Evolutionary conservation across 2,797 vertebrate species (phyloP), one percentile per base, ranked within the genome.

Genomic region (Aulostomus chinensis): DNA sequence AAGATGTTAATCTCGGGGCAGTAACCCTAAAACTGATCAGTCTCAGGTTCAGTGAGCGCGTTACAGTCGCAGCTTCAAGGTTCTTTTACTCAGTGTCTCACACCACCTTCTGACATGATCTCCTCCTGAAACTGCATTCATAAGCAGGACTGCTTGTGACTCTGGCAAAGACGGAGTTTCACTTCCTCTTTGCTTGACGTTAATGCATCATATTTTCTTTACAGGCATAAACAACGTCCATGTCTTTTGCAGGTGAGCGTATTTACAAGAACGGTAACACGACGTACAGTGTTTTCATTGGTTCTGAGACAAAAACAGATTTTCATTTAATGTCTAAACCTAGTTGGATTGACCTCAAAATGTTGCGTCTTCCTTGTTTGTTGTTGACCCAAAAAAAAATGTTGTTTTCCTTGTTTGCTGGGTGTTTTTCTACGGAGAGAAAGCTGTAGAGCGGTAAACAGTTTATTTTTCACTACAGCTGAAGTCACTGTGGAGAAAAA

Each of bases 1-100:
- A 81, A 62, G 68, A 82, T 73, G 60, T 50, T 86, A 76, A 86
- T 88, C 83, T 79, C 15, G 35, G 50, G 30, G 50, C n/a, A 42
- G 39, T 54, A 73, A 64, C 68, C 28, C 26, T 12, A 59, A 54
- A 64, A 73, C 81, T 61, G 49, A 77, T 77, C 56, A 37, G 63
- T 45, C 51, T 49, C 58, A 37, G 30, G 68, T 60, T 64, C 68
- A 30, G 25, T 31, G 54, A 68, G 65, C 65, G 40, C 34, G 65
- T 72, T 72, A 54, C 16, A 21, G 6, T 4, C 3, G 1, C 22
- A 49, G 33, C 9, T 14, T 25, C 29, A 6, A 2, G 5, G 8
- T 4, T 46, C 38, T 48, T 45, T 14, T 30, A 14, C 2, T 41
- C n/a, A n/a, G n/a, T n/a, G n/a, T n/a, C n/a, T n/a, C n/a, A n/a